phyloP scores from a whole-genome alignment of 2,888 invertebrate species.

The Heliothis peltigera region DNA sequence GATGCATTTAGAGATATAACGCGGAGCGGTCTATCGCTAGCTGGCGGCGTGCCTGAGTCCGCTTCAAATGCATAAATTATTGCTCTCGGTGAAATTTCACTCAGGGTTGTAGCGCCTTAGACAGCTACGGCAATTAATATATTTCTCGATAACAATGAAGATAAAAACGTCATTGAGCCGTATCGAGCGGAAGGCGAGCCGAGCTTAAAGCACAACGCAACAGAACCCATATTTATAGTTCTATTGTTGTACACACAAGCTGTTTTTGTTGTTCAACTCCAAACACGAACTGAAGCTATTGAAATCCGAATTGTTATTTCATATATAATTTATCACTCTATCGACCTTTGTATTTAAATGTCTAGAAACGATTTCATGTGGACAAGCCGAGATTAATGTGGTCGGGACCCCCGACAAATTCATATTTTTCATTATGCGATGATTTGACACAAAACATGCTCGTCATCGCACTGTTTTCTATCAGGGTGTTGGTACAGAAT shows the following conservation, averaged over 20 bases:
- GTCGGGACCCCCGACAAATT: constrained; percentile 72
- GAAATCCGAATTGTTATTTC: constrained; percentile 78
- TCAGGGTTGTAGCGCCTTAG: constrained; percentile 68
- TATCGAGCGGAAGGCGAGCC: constrained; percentile 74
- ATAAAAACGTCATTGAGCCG: constrained; percentile 72
- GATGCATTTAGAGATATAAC: constrained; percentile 82
- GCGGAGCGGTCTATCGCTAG: constrained; percentile 74
- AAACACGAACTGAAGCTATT: constrained; percentile 78
- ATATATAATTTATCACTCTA: constrained; percentile 87
- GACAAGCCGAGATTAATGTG: constrained; percentile 81
- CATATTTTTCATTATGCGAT: constrained; percentile 84
- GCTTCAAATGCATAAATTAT: constrained; percentile 78
- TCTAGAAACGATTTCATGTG: constrained; percentile 78
- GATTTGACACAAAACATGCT: constrained; percentile 84
- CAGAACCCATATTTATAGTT: constrained; percentile 85
- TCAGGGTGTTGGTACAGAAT: constrained; percentile 70
- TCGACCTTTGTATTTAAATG: constrained; percentile 86
- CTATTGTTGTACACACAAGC: constrained; percentile 81
- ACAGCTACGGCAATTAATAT: constrained; percentile 75
- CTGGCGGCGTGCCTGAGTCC: constrained; percentile 71
- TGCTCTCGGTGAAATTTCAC: constrained; percentile 69
- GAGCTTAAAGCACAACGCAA: constrained; percentile 71
- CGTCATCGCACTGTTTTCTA: constrained; percentile 80
- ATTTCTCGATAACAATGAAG: constrained; percentile 71
- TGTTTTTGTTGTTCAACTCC: constrained; percentile 80